Percentiles rank a stretch among this genome's conserved stretches.
Conservation (phyloP, 2,888 invertebrate genomes). For the Osmoderma eremita region DNA sequence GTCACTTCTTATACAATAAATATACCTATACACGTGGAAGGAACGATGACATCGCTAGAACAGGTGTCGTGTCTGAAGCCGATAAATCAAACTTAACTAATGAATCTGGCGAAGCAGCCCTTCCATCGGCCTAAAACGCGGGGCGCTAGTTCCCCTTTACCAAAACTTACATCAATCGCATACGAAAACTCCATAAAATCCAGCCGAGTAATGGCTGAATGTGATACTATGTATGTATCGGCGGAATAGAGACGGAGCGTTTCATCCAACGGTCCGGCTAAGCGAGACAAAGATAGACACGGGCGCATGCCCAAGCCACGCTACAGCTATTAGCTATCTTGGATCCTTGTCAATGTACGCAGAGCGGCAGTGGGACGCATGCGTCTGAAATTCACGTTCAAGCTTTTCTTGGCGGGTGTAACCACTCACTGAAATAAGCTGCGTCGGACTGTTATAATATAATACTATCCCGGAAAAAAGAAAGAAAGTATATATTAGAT, state of each 20-base stretch:
- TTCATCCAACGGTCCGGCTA: background rate
- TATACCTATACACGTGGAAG: constrained; percentile 30
- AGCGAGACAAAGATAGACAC: constrained; percentile 39
- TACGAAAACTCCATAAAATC: constrained; percentile 54
- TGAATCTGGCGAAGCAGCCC: constrained; percentile 58
- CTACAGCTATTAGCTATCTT: constrained; percentile 52
- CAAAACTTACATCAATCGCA: constrained; percentile 52
- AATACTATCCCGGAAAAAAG: constrained; percentile 50
- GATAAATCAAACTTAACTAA: constrained; percentile 60
- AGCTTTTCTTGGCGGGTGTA: constrained; percentile 60
- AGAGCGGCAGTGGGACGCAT: constrained; percentile 54
- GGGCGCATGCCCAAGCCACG: constrained; percentile 54
- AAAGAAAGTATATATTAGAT: background rate
- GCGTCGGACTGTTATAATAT: constrained; percentile 57
- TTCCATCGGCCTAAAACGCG: constrained; percentile 40
- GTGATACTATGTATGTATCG: constrained; percentile 43
- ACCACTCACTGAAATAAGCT: constrained; percentile 55
- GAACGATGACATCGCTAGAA: constrained; percentile 44
- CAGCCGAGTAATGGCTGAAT: constrained; percentile 52
- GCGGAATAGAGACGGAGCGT: constrained; percentile 39
- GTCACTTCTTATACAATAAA: constrained; percentile 9
- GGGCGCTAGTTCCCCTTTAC: constrained; percentile 31
- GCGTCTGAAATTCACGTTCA: constrained; percentile 57
- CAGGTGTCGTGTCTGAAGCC: constrained; percentile 58
- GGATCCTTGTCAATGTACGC: constrained; percentile 49